phyloP scores from a whole-genome alignment of 2,797 vertebrate species.

The Mus minutoides region DNA sequence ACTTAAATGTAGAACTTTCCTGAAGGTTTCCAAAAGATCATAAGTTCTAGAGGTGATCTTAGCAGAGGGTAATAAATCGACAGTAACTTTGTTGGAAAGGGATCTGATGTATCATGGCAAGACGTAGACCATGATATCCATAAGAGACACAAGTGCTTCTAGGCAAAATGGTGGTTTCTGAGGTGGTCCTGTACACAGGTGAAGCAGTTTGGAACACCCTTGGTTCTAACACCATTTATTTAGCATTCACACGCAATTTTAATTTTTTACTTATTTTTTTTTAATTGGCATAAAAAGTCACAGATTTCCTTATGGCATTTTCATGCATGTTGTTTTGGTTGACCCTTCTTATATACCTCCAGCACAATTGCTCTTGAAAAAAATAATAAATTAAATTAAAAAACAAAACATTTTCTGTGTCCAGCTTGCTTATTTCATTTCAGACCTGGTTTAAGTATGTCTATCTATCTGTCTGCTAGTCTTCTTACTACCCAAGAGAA shows the following conservation, averaged over 20 bases:
- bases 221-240: not conserved
- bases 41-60: not conserved
- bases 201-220: not conserved
- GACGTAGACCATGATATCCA: not conserved
- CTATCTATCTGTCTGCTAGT: not conserved
- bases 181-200: not conserved
- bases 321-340: not conserved
- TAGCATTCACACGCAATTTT: not conserved
- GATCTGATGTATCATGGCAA: not conserved
- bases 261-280: not conserved
- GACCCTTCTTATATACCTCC: not conserved
- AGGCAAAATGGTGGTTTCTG: not conserved
- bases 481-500: not conserved
- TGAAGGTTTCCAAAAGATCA: not conserved
- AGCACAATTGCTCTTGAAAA: not conserved
- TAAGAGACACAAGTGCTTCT: accelerated
- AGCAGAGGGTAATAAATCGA: not conserved
- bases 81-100: not conserved
- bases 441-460: not conserved
- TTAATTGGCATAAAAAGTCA: not conserved
- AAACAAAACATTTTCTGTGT: not conserved
- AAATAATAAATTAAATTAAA: too few species aligned
- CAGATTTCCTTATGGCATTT: not conserved
- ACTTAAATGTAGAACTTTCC: not conserved
- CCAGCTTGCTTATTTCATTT: not conserved